phyloP scores from a whole-genome alignment of 2,888 invertebrate genomes.

The Tortrix viridana region DNA sequence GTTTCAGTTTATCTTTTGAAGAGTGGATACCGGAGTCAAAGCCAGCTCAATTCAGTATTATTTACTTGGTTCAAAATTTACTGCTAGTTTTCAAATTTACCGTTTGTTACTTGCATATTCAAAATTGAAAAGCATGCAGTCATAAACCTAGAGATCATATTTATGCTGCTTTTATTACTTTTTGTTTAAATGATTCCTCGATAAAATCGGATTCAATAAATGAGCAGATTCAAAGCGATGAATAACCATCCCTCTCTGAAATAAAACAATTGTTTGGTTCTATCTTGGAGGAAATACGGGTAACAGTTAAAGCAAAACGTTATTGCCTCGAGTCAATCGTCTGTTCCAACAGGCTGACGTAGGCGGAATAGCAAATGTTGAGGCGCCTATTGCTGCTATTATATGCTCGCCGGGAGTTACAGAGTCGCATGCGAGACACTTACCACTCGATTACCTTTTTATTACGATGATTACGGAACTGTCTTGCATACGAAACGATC shows the following conservation, averaged over 20 bases:
- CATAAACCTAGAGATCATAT: not conserved
- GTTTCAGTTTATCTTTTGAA: slow-evolving; percentile 28
- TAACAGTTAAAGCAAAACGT: slow-evolving; percentile 55
- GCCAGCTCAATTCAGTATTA: slow-evolving; percentile 16
- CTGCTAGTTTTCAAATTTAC: not conserved
- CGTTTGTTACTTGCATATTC: not conserved
- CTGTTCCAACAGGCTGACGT: slow-evolving; percentile 60
- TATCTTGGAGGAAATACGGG: slow-evolving; percentile 38
- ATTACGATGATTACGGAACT: slow-evolving; percentile 14
- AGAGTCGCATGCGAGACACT: slow-evolving; percentile 46
- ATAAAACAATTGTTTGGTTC: slow-evolving; percentile 18
- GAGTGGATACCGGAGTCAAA: slow-evolving; percentile 20
- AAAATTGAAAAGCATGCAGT: no score
- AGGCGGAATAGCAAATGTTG: slow-evolving; percentile 62
- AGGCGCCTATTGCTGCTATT: slow-evolving; percentile 53
- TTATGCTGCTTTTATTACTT: not conserved
- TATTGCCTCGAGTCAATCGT: slow-evolving; percentile 64
- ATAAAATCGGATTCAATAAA: slow-evolving; percentile 3
- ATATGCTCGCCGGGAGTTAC: slow-evolving; percentile 43
- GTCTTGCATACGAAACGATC: slow-evolving; percentile 13
- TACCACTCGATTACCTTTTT: slow-evolving; percentile 38
- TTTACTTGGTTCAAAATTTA: not conserved
- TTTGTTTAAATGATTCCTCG: no score
- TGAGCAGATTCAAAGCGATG: slow-evolving; percentile 1
- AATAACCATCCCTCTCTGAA: slow-evolving; percentile 9